A percentile compares a stretch with the other conserved stretches of the same genome.
Conservation (phyloP, 2,888 invertebrate species). For the Cryptops parisi region DNA sequence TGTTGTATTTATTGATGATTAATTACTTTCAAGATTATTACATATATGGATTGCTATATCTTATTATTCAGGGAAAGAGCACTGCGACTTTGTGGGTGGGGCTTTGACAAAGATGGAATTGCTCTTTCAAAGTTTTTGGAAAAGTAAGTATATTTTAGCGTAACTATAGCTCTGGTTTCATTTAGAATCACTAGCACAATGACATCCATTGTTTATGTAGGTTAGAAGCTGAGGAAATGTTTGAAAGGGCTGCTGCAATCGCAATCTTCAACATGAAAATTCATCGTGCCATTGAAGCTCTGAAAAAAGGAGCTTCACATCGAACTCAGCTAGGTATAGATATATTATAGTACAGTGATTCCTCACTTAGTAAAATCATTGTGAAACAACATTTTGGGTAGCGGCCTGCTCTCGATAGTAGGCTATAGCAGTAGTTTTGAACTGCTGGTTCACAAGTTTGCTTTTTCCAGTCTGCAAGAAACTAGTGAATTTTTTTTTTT, state of each 20-base stretch:
- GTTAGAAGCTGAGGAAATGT: constrained; percentile 49
- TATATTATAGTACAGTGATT: too few relatives aligned
- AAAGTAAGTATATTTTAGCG: constrained; percentile 22
- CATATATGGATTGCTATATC: not conserved
- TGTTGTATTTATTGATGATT: too few relatives aligned
- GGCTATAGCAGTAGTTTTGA: too few relatives aligned
- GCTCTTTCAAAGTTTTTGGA: constrained; percentile 43
- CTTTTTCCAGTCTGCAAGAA: too few relatives aligned
- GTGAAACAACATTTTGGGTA: too few relatives aligned
- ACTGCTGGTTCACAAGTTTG: too few relatives aligned
- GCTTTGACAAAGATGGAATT: constrained; percentile 51
- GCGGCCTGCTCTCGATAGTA: too few relatives aligned
- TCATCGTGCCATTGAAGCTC: constrained; percentile 66
- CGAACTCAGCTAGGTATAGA: too few relatives aligned
- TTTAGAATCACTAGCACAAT: too few relatives aligned
- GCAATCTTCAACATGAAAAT: constrained; percentile 80
- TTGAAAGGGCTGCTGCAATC: constrained; percentile 75
- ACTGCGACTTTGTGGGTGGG: constrained; percentile 79
- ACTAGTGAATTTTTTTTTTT: too few relatives aligned
- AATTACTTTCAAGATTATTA: not conserved
- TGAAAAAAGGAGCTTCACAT: constrained; percentile 61
- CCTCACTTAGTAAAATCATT: too few relatives aligned
- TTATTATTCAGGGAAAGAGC: constrained; percentile 48
- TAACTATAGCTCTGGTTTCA: not conserved
- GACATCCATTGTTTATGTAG: too few relatives aligned